Conservation (phyloP, 2,113 vertebrate genomes). For the Oncorhynchus mykiss region DNA sequence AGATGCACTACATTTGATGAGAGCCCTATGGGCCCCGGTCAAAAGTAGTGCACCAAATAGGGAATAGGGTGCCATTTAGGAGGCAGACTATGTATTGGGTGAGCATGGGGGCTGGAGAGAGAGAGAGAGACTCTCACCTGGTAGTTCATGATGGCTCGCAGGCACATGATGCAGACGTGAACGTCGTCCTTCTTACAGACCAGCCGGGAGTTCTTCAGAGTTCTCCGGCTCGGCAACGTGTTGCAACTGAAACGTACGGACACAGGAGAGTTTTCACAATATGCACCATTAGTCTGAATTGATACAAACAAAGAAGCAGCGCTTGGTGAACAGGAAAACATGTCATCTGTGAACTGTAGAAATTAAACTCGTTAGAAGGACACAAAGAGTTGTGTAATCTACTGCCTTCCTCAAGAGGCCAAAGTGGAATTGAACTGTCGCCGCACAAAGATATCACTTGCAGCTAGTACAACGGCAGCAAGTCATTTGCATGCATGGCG, state of each 20-base stretch:
- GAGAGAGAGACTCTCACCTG: constrained; percentile 75
- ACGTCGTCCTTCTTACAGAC: constrained; percentile 97
- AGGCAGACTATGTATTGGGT: not conserved
- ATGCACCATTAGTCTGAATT: constrained; percentile 39
- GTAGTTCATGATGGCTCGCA: constrained; percentile 97
- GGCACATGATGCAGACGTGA: constrained; percentile 96
- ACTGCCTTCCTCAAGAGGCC: constrained; percentile 29
- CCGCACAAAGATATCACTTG: constrained; percentile 51
- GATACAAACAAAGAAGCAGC: constrained; percentile 17
- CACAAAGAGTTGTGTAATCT: constrained; percentile 47
- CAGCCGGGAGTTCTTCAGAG: constrained; percentile 91
- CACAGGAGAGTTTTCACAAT: no score
- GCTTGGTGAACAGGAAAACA: constrained; percentile 41
- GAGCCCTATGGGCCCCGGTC: no score
- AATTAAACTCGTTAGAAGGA: constrained; percentile 31
- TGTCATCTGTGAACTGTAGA: constrained; percentile 33
- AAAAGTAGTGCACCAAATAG: no score
- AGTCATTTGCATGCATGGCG: constrained; percentile 58
- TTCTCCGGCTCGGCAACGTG: constrained; percentile 87
- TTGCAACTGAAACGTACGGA: constrained; percentile 76
- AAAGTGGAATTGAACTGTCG: constrained; percentile 34
- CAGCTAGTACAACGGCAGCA: constrained; percentile 40
- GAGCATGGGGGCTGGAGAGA: not conserved
- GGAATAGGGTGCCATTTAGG: not conserved
- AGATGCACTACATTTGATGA: no score